Evolutionary conservation across 1,140 invertebrate species (phyloP).

Genomic region (Mercenaria mercenaria): DNA sequence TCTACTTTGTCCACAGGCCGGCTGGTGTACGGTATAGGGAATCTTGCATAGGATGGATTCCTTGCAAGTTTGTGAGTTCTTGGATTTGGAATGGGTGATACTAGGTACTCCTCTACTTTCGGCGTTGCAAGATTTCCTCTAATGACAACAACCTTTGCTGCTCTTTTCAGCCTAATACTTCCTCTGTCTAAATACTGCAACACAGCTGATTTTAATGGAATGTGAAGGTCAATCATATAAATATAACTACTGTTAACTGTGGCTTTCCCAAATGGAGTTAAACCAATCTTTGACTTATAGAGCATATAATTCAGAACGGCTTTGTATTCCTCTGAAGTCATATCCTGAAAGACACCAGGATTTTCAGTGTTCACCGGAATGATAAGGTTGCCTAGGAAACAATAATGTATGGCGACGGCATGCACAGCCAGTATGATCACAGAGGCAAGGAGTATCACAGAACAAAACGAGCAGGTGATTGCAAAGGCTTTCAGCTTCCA

Average conservation of each 20-base stretch:
- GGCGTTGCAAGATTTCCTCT: conserved; percentile 78
- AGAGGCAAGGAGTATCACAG: conserved; percentile 55
- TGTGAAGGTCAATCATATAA: conserved; percentile 80
- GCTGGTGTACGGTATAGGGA: conserved; percentile 78
- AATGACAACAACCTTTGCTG: conserved; percentile 80
- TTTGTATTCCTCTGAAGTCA: conserved; percentile 77
- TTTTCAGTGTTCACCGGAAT: conserved; percentile 70
- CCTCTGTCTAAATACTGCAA: conserved; percentile 76
- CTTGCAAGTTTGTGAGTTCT: conserved; percentile 71
- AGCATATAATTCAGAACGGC: conserved; percentile 78
- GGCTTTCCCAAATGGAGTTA: conserved; percentile 73
- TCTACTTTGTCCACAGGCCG: conserved; percentile 79
- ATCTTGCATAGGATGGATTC: conserved; percentile 76
- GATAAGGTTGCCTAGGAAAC: conserved; percentile 45
- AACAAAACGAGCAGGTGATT: conserved; percentile 36
- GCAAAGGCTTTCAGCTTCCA: conserved; percentile 26
- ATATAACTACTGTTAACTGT: conserved; percentile 79
- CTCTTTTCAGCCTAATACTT: conserved; percentile 73
- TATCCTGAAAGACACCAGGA: conserved; percentile 80
- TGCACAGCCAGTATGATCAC: conserved; percentile 60
- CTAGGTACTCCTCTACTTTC: conserved; percentile 82
- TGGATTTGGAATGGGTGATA: conserved; percentile 78
- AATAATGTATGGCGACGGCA: conserved; percentile 52
- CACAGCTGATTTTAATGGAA: conserved; percentile 81
- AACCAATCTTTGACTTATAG: conserved; percentile 68